Evolutionary conservation across 2,888 invertebrate genomes (phyloP).

Genomic region (Brenthis daphne): DNA sequence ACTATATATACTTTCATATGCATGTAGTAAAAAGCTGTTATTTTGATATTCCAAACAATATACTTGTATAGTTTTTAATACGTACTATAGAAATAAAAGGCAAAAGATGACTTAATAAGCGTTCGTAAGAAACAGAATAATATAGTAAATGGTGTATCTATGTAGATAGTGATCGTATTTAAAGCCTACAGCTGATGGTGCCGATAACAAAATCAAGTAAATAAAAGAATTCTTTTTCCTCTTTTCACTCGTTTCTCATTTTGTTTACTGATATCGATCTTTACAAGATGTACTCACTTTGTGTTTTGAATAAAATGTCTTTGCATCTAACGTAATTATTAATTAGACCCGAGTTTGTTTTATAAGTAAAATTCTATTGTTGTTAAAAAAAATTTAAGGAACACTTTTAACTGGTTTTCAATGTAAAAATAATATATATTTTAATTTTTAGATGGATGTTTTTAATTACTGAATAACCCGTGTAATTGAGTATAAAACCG

Average conservation of each 20-base stretch:
- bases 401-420: too few species aligned
- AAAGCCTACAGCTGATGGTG: conserved; percentile 15
- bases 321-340: neutral
- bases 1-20: too few species aligned
- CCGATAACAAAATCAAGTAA: conserved; percentile 15
- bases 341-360: too few species aligned
- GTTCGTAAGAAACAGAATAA: conserved; percentile 1
- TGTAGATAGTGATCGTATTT: conserved; percentile 13
- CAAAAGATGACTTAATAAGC: conserved; percentile 3
- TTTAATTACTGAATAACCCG: conserved; percentile 15
- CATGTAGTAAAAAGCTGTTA: too few species aligned
- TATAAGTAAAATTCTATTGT: too few species aligned
- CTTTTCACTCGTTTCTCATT: conserved; percentile 1
- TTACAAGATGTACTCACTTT: neutral
- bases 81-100: too few species aligned
- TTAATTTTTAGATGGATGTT: neutral
- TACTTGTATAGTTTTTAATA: too few species aligned
- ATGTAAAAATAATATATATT: too few species aligned
- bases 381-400: too few species aligned
- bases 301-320: neutral
- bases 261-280: neutral
- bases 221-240: conserved; percentile 10
- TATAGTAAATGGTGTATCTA: conserved; percentile 11
- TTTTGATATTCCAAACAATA: too few species aligned
- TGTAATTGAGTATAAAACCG: conserved; percentile 33